Percentiles rank a stretch among this genome's conserved stretches.
Evolutionary conservation across 2,888 invertebrate genomes (phyloP).

Genomic region (Eupsilia transversa): DNA sequence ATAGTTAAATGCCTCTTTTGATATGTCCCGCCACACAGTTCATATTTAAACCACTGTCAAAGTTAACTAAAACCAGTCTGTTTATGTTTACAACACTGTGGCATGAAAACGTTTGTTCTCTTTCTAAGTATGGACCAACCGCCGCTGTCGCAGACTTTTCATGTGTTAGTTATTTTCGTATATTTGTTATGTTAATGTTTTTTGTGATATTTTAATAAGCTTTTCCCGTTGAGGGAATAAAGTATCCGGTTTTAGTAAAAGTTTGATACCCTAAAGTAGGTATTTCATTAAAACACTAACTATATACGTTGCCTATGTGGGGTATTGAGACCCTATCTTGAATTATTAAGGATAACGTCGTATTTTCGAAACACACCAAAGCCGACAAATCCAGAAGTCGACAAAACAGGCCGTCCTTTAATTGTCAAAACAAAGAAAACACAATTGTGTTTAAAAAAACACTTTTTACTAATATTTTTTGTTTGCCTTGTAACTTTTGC

Average conservation of each 20-base stretch:
- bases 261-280: neutral
- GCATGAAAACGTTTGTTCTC: slow-evolving; percentile 47
- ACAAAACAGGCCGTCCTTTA: neutral
- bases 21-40: slow-evolving; percentile 29
- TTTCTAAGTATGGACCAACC: slow-evolving; percentile 44
- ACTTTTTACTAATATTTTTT: neutral
- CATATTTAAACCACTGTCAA: slow-evolving; percentile 20
- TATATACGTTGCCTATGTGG: neutral
- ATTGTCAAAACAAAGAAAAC: neutral
- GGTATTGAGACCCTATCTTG: neutral
- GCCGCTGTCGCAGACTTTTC: slow-evolving; percentile 29
- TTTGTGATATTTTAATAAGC: slow-evolving; percentile 11
- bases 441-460: neutral
- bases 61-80: slow-evolving; percentile 34
- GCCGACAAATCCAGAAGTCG: neutral
- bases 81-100: slow-evolving; percentile 44
- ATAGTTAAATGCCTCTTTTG: slow-evolving; percentile 18
- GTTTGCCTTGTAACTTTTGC: neutral
- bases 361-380: neutral
- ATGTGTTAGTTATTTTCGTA: slow-evolving; percentile 28
- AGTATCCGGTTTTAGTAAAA: neutral
- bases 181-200: slow-evolving; percentile 1
- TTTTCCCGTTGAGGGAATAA: neutral
- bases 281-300: neutral
- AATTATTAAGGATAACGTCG: neutral